Evolutionary conservation across 2,113 vertebrate species (phyloP), one percentile per base, ranked within the genome.

Genomic region (Meriones unguiculatus): DNA sequence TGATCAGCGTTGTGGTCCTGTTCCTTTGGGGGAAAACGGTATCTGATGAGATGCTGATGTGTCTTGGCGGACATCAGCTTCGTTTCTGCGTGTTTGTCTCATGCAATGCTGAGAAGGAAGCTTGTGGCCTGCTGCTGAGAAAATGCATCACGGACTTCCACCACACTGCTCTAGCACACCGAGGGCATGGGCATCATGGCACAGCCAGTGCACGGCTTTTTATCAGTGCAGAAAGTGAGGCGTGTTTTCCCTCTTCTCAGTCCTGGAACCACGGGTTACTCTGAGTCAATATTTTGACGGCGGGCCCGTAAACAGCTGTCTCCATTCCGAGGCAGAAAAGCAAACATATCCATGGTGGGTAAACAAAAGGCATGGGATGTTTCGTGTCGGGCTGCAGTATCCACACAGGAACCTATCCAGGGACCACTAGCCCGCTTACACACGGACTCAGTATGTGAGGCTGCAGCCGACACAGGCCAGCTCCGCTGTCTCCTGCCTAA

Each of bases 241-340:
- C 14, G 25, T 46, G 32, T 85, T 35, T 75, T 57, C 38, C 13
- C 8, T 85, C 35, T 25, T 91, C 64, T 93, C 93, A 46, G 57
- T 35, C 85, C 80, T 67, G 52, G 82, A 85, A 64, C 4, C 22
- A 10, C 14, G 54, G 89, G 69, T 78, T 78, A 93, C 38, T 69
- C 82, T 95, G 38, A 93, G 94, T 88, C 96, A 95, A 95, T 94
- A 96, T 93, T 97, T 96, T 91, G 77, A 95, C 64, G 7, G 82
- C 25, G 41, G 91, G 75, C 65, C 54, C 93, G 72, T 90, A 95
- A 96, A 92, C 69, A 96, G 89, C 90, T 57, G n/a, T 89, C 73
- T 97, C 52, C 20, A 41, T 69, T 75, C 81, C 35, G 82, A 94
- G 69, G 76, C 90, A 81, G 88, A 76, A 95, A 96, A 95, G 78